Conservation (phyloP, 2,797 vertebrate genomes). For the Myotis planiceps region DNA sequence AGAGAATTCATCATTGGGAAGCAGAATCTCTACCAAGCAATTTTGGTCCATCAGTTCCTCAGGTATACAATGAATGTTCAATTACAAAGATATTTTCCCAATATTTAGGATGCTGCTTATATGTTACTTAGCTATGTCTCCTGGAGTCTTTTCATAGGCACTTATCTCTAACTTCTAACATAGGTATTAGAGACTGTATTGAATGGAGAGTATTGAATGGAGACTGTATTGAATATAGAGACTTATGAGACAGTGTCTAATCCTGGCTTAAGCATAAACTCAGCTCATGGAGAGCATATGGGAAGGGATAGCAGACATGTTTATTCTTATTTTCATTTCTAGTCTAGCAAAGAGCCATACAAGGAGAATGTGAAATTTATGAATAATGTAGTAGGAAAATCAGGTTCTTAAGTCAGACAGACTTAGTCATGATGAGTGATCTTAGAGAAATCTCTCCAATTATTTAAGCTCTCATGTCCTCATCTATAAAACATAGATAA, state of each 20-base stretch:
- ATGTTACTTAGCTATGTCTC: background rate
- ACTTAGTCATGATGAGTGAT: conserved; percentile 1
- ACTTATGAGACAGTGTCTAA: background rate
- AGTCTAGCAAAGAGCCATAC: background rate
- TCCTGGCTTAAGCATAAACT: background rate
- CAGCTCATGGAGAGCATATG: background rate
- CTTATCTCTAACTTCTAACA: background rate
- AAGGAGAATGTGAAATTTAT: background rate
- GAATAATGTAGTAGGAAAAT: background rate
- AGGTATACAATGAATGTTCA: background rate
- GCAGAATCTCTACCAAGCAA: background rate
- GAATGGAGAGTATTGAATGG: background rate
- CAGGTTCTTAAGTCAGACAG: background rate
- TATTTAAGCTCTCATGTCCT: background rate
- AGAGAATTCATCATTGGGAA: background rate
- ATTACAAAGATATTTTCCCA: background rate
- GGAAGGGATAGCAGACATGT: background rate
- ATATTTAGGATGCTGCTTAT: background rate
- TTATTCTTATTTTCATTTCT: background rate
- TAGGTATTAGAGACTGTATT: background rate
- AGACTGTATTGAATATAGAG: background rate
- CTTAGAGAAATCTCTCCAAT: conserved; percentile 19
- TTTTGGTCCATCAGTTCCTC: background rate
- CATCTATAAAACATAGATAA: background rate
- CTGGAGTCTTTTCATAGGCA: background rate